Evolutionary conservation across 2,888 invertebrate genomes (phyloP).

Genomic region (Leucophora obtusa): DNA sequence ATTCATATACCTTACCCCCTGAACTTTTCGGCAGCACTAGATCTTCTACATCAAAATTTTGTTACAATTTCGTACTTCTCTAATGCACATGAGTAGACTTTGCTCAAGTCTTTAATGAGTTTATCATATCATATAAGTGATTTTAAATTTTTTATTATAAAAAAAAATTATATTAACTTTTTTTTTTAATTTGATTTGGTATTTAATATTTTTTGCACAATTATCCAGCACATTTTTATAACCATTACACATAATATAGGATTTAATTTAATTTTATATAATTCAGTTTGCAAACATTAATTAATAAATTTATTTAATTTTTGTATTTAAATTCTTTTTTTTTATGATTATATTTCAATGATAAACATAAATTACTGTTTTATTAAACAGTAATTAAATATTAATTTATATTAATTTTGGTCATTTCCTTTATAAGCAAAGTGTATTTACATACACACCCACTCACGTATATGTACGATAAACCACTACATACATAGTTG

Average conservation of each 20-base stretch:
- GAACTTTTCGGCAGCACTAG: too few relatives aligned
- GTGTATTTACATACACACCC: background rate
- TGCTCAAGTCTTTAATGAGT: slow-evolving; percentile 62
- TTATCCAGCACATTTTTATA: background rate
- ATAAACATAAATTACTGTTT: slow-evolving; percentile 60
- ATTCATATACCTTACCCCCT: too few relatives aligned
- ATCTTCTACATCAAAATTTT: too few relatives aligned
- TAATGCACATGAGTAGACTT: background rate
- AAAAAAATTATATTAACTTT: slow-evolving; percentile 22
- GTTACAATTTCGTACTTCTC: too few relatives aligned
- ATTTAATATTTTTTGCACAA: background rate
- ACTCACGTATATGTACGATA: background rate
- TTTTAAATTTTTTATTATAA: slow-evolving; percentile 65
- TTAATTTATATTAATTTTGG: slow-evolving; percentile 51
- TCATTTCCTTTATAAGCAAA: slow-evolving; percentile 11
- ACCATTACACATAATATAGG: slow-evolving; percentile 42
- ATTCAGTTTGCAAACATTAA: slow-evolving; percentile 53
- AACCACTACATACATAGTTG: slow-evolving; percentile 27
- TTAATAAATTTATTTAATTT: slow-evolving; percentile 57
- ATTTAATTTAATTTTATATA: slow-evolving; percentile 57
- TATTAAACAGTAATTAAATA: slow-evolving; percentile 64
- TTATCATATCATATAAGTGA: slow-evolving; percentile 68
- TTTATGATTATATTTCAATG: slow-evolving; percentile 9
- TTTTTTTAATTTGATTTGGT: slow-evolving; percentile 15
- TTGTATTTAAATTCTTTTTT: slow-evolving; percentile 5